Conservation (phyloP, 92 coral and sea anemone species). For the Zoanthus sansibaricus region DNA sequence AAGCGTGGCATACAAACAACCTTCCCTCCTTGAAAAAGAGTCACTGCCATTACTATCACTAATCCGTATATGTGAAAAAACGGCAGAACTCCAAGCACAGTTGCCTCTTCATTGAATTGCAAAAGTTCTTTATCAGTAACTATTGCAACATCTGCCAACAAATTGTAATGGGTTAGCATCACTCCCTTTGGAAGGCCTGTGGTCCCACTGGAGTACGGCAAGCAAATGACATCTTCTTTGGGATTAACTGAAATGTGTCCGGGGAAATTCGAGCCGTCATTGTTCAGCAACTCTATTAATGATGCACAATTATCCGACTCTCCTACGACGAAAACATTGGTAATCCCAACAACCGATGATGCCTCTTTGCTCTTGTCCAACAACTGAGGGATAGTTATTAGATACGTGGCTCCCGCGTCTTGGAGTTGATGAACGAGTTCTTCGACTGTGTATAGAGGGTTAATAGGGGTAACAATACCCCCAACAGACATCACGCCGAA, state of each 20-base stretch:
- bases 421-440: slow-evolving; percentile 78
- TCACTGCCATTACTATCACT: slow-evolving; percentile 53
- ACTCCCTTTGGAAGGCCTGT: slow-evolving; percentile 95
- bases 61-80: slow-evolving; percentile 85
- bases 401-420: slow-evolving; percentile 65
- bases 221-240: slow-evolving; percentile 77
- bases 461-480: slow-evolving; percentile 79
- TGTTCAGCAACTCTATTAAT: slow-evolving; percentile 63
- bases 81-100: slow-evolving; percentile 80
- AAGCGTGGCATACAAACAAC: slow-evolving; percentile 78
- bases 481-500: slow-evolving; percentile 73
- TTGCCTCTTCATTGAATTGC: slow-evolving; percentile 43
- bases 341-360: slow-evolving; percentile 65
- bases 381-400: slow-evolving; percentile 77
- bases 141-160: slow-evolving; percentile 71
- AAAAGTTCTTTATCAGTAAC: slow-evolving; percentile 52
- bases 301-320: slow-evolving; percentile 85
- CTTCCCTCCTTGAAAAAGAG: slow-evolving; percentile 70
- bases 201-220: slow-evolving; percentile 95
- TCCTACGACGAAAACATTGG: slow-evolving; percentile 80
- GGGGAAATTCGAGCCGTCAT: slow-evolving; percentile 72
- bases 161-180: slow-evolving; percentile 89
- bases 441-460: slow-evolving; percentile 75
- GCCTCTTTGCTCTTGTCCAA: slow-evolving; percentile 69
- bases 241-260: slow-evolving; percentile 67